These are phyloP conservation scores for Nothobranchius furzeri DNA, from an alignment of 2,113 vertebrate species.

Conservation along the genomic window DNA sequence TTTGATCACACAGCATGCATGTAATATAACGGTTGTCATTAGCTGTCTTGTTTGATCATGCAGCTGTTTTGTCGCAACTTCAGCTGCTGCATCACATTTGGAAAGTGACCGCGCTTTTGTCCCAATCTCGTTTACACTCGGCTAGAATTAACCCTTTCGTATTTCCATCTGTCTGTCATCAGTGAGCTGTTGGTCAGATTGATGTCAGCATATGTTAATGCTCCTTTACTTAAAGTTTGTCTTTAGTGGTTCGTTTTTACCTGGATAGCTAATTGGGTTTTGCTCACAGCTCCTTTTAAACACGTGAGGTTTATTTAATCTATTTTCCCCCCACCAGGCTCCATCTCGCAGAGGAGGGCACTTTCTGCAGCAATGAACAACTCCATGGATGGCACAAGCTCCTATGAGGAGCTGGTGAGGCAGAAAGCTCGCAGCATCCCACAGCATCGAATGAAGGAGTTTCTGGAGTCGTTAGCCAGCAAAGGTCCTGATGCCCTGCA, in stretches of 20 bases:
- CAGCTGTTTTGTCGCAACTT: constrained; percentile 3
- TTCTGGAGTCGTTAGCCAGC: constrained; percentile 93
- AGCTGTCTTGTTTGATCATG: neutral
- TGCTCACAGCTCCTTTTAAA: neutral
- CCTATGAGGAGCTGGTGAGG: constrained; percentile 98
- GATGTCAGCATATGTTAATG: neutral
- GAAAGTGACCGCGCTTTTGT: constrained; percentile 77
- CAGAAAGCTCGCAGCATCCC: constrained; percentile 96
- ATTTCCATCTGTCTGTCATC: constrained; percentile 20
- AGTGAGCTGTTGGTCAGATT: neutral
- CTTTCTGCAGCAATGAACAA: constrained; percentile 66
- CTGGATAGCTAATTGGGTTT: neutral
- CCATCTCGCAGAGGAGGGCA: neutral
- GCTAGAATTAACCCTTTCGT: constrained; percentile 73
- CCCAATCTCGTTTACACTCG: constrained; percentile 51
- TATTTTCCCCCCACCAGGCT: constrained; percentile 2
- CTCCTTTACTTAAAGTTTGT: neutral
- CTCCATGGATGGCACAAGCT: constrained; percentile 76
- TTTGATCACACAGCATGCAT: no score
- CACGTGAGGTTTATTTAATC: neutral
- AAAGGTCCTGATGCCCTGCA: constrained; percentile 96
- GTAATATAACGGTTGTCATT: no score
- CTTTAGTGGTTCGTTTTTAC: neutral
- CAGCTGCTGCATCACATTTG: constrained; percentile 57
- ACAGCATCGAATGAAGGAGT: constrained; percentile 99